phyloP scores from a whole-genome alignment of 1,140 invertebrate species.

The Sarcophaga peregrina region DNA sequence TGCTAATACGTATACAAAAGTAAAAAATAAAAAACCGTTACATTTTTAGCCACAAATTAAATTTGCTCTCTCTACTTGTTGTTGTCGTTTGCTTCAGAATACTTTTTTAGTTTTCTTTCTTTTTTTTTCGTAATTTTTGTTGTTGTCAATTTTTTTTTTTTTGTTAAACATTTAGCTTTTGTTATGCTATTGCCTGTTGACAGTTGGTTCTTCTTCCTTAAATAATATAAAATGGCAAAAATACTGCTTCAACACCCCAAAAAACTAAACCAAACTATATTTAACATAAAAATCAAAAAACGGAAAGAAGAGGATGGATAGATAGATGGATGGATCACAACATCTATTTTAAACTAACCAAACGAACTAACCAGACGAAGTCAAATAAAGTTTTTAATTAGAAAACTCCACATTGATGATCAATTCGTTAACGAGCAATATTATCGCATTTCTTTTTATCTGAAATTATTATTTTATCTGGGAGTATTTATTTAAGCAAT shows the following conservation, averaged over 20 bases:
- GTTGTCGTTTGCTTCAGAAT: background rate
- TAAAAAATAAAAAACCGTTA: background rate
- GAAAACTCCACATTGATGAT: background rate
- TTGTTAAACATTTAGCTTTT: background rate
- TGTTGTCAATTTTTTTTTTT: background rate
- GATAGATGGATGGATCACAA: background rate
- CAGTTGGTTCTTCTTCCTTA: background rate
- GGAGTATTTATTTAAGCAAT: background rate
- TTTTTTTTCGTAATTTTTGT: background rate
- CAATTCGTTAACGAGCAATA: background rate
- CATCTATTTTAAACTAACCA: background rate
- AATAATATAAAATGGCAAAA: background rate
- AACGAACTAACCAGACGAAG: background rate
- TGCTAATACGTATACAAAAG: no score
- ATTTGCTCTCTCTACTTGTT: background rate
- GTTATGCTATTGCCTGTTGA: conserved; percentile 8
- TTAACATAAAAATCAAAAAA: background rate
- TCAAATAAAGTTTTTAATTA: conserved; percentile 19
- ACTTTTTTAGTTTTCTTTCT: no score
- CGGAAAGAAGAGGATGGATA: background rate
- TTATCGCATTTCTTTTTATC: background rate
- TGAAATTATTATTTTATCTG: background rate
- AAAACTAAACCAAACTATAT: background rate
- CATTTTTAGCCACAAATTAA: conserved; percentile 23
- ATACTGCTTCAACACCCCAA: background rate